Conservation (phyloP, 2,113 vertebrate genomes). For the Chroicocephalus ridibundus region DNA sequence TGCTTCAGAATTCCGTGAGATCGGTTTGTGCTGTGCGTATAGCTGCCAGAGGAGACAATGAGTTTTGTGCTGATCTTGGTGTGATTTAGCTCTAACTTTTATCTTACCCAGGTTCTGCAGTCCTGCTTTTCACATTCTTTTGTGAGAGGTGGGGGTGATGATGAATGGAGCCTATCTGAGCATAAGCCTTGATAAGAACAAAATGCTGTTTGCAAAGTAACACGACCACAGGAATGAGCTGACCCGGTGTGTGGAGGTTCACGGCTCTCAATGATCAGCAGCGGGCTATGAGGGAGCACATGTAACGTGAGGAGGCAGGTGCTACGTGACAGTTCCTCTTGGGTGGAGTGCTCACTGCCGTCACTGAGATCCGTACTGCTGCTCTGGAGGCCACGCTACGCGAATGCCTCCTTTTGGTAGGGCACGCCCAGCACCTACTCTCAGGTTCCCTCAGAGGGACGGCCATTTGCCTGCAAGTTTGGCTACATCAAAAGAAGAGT, state of each 20-base stretch:
- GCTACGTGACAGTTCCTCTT: background rate
- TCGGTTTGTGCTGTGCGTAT: background rate
- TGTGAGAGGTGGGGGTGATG: background rate
- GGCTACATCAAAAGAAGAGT: too few relatives aligned
- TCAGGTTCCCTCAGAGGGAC: background rate
- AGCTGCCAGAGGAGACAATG: background rate
- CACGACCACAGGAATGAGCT: background rate
- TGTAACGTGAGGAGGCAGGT: background rate
- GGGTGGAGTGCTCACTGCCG: background rate
- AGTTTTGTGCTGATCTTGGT: background rate
- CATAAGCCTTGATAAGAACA: background rate
- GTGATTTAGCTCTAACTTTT: background rate
- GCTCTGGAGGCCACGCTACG: background rate
- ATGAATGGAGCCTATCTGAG: background rate
- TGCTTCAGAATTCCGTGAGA: background rate
- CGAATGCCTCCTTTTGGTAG: background rate
- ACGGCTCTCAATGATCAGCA: background rate
- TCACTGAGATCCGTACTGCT: background rate
- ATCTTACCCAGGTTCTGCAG: background rate
- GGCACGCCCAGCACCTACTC: background rate
- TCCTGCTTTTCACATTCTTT: background rate
- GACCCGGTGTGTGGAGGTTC: background rate
- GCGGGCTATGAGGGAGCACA: fast-evolving
- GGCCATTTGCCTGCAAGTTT: background rate
- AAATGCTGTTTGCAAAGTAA: background rate